Percentiles rank a stretch among this genome's conserved stretches.
phyloP scores from a whole-genome alignment of 2,888 invertebrate species.

The Podabrus alpinus region DNA sequence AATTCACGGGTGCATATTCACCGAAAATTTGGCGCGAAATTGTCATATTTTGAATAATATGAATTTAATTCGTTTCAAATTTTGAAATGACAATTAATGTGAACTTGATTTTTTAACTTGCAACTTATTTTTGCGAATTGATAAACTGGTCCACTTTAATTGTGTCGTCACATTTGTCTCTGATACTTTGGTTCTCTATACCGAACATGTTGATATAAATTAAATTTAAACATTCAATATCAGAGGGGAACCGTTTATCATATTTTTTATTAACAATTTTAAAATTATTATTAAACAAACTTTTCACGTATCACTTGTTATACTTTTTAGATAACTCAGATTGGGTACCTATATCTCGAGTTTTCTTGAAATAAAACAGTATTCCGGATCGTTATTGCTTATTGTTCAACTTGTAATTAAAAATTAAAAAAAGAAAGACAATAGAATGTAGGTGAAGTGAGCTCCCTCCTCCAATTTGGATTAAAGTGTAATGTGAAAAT shows the following conservation, averaged over 20 bases:
- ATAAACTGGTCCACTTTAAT: neutral
- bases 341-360: no score
- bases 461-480: no score
- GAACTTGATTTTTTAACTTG: neutral
- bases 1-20: neutral
- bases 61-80: neutral
- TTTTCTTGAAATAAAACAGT: no score
- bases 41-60: neutral
- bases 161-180: no score
- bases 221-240: neutral
- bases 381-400: no score
- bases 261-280: neutral
- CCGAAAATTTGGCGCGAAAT: neutral
- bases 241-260: neutral
- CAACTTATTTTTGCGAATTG: neutral
- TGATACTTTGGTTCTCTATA: no score
- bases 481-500: no score
- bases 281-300: neutral
- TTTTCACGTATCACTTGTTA: neutral
- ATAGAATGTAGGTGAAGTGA: no score
- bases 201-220: neutral
- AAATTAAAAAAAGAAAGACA: no score
- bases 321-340: no score
- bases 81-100: neutral
- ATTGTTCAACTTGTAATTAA: no score